Evolutionary conservation across 2,797 vertebrate species (phyloP), one percentile per base, ranked within the genome.

Genomic region (Molossus molossus): DNA sequence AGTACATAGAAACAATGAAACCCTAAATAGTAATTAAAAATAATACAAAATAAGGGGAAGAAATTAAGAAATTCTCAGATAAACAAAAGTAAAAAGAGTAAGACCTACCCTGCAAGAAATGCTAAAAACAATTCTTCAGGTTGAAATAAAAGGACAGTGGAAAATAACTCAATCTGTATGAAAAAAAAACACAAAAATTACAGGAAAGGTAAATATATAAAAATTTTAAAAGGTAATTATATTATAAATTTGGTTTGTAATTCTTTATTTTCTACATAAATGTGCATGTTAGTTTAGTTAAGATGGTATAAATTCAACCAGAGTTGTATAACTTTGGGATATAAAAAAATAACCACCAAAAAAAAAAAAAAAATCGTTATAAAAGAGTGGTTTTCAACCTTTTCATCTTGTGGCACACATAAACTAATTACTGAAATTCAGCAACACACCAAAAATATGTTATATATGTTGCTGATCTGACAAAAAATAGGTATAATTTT

Each of bases 111-210:
- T 77, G 17, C 5, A 79, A 79, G 33, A 57, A 89, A 79, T 23
- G 48, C 18, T 20, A 45, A 87, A 20, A 12, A 12, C 10, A 64
- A 48, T 53, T 33, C n/a, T 20, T 33, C 21, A 76, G 15, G 15
- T 64, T 88, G 23, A 27, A 79, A 40, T 45, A 8, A 79, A 67
- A 57, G 18, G 48, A 79, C 18, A 67, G 17, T 67, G 17, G 48
- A 57, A 27, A 79, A 55, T 67, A 79, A 89, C 8, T 67, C 48
- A 89, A 90, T 27, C 9, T 90, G 5, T 80, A 58, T 69, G 64
- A 90, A 80, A 27, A 90, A 69, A 33, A n/a, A n/a, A n/a, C n/a
- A 90, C 58, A n/a, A 57, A 69, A 80, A 18, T 69, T 67, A 40
- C 37, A 80, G 9, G 45, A 25, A 89, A 45, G 25, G 48, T 40